Evolutionary conservation across 2,113 vertebrate species (phyloP).

Genomic region (Saguinus imperator): DNA sequence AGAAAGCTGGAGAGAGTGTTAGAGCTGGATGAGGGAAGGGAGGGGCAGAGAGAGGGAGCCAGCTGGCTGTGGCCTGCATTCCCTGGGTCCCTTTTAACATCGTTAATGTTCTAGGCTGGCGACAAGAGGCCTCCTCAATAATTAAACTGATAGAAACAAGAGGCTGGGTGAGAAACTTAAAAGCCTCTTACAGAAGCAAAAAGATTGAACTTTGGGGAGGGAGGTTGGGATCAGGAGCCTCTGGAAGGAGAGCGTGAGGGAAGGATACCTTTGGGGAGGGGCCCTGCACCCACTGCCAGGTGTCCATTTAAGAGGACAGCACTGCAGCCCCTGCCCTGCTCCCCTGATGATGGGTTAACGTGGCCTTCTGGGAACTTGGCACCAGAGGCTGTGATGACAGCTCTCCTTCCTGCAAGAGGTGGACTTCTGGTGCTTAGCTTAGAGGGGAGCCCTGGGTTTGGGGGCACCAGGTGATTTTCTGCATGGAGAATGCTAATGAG

Average conservation of each 20-base stretch:
- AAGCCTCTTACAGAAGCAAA: slow-evolving; percentile 81
- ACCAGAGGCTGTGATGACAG: neutral
- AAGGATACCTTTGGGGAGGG: slow-evolving; percentile 1
- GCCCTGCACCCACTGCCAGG: neutral
- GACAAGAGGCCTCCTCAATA: slow-evolving; percentile 82
- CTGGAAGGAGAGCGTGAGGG: neutral
- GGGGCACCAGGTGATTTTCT: neutral
- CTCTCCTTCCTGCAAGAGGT: neutral
- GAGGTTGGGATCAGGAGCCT: neutral
- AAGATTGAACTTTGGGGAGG: slow-evolving; percentile 71
- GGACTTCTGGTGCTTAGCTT: neutral
- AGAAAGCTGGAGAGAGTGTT: neutral
- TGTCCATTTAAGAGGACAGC: neutral
- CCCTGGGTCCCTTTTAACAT: slow-evolving; percentile 69
- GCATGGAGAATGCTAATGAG: neutral
- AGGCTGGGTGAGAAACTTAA: slow-evolving; percentile 78
- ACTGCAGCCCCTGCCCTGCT: fast-evolving
- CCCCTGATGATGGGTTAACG: neutral
- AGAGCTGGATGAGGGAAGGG: neutral
- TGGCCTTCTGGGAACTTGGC: neutral
- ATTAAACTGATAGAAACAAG: slow-evolving; percentile 85
- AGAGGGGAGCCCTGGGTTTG: neutral
- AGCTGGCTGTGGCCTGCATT: slow-evolving; percentile 74
- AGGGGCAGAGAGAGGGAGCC: neutral
- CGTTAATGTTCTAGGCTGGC: slow-evolving; percentile 74